A percentile compares a stretch with the other conserved stretches of the same genome.
phyloP scores from a whole-genome alignment of 2,113 vertebrate genomes.

The Ciconia stormi region DNA sequence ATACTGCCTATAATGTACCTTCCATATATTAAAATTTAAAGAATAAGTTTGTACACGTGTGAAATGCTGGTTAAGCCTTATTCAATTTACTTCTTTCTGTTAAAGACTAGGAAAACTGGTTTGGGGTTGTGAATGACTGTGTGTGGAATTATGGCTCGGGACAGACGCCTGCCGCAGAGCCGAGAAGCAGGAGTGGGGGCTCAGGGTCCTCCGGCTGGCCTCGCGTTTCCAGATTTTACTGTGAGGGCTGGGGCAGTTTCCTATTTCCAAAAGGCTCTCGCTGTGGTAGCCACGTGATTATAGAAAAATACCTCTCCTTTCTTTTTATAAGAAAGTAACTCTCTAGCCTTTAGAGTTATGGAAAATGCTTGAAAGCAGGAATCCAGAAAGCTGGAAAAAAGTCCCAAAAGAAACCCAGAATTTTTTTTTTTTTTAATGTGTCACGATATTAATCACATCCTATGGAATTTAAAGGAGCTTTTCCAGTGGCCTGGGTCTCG shows the following conservation, averaged over 20 bases:
- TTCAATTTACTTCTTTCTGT: not conserved
- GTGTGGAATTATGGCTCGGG: not conserved
- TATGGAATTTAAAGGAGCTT: not conserved
- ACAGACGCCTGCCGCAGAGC: not conserved
- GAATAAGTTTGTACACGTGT: not conserved
- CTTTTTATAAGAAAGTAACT: not conserved
- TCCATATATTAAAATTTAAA: constrained; percentile 6
- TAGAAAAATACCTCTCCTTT: not conserved
- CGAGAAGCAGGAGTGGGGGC: not conserved
- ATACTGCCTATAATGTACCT: not conserved
- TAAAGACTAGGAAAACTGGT: not conserved
- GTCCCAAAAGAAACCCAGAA: not conserved
- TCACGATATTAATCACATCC: not conserved
- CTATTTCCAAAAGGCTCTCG: not conserved
- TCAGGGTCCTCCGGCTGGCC: not conserved
- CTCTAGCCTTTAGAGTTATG: not conserved
- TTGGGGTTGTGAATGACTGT: not conserved
- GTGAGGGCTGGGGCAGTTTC: not conserved
- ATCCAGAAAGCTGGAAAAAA: not conserved
- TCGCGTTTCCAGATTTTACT: not conserved
- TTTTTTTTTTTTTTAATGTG: not conserved
- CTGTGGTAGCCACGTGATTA: not conserved
- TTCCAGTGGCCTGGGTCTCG: not conserved
- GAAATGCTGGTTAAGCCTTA: constrained; percentile 35
- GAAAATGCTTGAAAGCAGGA: not conserved